Evolutionary conservation across 1,140 invertebrate genomes (phyloP).

Genomic region (Rhyacophila brunnea): DNA sequence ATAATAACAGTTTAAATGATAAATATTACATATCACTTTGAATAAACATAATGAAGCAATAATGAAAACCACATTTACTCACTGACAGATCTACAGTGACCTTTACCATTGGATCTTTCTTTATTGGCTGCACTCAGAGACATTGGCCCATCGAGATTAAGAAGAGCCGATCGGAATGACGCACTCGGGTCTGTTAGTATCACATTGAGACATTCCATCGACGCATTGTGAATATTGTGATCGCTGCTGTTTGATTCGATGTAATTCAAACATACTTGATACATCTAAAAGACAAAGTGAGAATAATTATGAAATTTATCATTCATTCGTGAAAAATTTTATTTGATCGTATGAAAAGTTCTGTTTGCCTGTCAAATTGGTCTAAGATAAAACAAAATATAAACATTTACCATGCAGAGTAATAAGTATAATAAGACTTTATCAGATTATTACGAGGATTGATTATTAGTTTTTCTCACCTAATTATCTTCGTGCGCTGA

Average conservation of each 20-base stretch:
- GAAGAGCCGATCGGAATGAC: slow-evolving; percentile 59
- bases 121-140: slow-evolving; percentile 54
- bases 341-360: not conserved
- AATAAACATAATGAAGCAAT: too few relatives aligned
- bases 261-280: slow-evolving; percentile 78
- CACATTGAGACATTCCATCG: slow-evolving; percentile 77
- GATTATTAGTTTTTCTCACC: too few relatives aligned
- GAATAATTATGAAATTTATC: slow-evolving; percentile 25
- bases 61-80: slow-evolving; percentile 40
- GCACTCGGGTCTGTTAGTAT: slow-evolving; percentile 66
- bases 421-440: too few relatives aligned
- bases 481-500: too few relatives aligned
- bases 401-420: too few relatives aligned
- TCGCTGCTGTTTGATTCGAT: slow-evolving; percentile 63
- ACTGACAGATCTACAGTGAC: slow-evolving; percentile 54
- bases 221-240: slow-evolving; percentile 82
- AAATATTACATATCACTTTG: too few relatives aligned
- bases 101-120: slow-evolving; percentile 42
- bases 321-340: not conserved
- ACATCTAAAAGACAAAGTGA: slow-evolving; percentile 68
- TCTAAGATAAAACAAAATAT: not conserved
- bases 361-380: not conserved
- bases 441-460: too few relatives aligned
- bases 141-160: slow-evolving; percentile 41
- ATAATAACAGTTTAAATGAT: too few relatives aligned